These are phyloP conservation scores for Lophius piscatorius DNA, from an alignment of 2,113 vertebrate species.

Conservation along the genomic window DNA sequence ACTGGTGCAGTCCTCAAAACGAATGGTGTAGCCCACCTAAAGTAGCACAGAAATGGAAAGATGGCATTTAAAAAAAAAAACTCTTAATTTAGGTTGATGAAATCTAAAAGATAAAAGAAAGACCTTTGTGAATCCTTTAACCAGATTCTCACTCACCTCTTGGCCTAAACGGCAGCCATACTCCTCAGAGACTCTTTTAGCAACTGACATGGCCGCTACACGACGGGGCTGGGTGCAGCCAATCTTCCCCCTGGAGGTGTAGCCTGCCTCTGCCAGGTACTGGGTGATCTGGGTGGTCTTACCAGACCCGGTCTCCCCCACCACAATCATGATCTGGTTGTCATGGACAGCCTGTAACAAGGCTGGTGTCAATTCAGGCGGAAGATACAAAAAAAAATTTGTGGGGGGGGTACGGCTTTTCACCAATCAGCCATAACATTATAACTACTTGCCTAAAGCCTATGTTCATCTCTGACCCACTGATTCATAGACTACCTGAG, in stretches of 20 bases:
- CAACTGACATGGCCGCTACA: constrained; percentile 95
- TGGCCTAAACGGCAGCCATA: constrained; percentile 92
- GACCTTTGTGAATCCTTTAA: too few species aligned
- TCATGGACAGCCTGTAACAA: constrained; percentile 88
- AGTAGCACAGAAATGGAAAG: not conserved
- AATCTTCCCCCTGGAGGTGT: constrained; percentile 90
- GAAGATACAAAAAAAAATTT: too few species aligned
- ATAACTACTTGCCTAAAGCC: too few species aligned
- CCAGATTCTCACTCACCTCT: constrained; percentile 78
- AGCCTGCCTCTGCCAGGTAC: constrained; percentile 92
- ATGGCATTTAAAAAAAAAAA: too few species aligned
- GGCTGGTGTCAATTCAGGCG: too few species aligned
- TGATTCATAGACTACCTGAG: too few species aligned
- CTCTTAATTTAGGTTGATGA: too few species aligned
- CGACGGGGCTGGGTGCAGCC: constrained; percentile 93
- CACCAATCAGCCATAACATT: too few species aligned
- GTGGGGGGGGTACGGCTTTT: too few species aligned
- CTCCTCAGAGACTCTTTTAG: constrained; percentile 92
- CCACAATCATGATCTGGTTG: constrained; percentile 93
- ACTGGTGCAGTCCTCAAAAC: constrained; percentile 98
- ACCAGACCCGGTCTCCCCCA: constrained; percentile 91
- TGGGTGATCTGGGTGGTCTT: constrained; percentile 95
- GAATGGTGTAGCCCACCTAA: constrained; percentile 97
- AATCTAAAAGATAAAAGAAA: not conserved
- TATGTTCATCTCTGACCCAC: too few species aligned